A percentile compares a stretch with the other conserved stretches of the same genome.
These are phyloP conservation scores for Trachelipus rathkii DNA, from an alignment of 1,140 invertebrate genomes.

Conservation along the genomic window DNA sequence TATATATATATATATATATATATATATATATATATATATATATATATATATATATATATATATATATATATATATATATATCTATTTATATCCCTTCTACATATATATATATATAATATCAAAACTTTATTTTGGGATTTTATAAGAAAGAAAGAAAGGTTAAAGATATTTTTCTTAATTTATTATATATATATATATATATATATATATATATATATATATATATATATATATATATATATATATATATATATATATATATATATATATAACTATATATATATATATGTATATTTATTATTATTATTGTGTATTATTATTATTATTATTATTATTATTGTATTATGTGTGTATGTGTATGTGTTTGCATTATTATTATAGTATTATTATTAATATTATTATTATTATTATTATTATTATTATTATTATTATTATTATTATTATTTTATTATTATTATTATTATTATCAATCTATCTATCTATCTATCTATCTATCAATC, in stretches of 20 bases:
- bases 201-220: conserved; percentile 8
- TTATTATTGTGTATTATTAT: too few relatives aligned
- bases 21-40: conserved; percentile 2
- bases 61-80: background rate
- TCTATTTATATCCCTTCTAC: background rate
- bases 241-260: conserved; percentile 15
- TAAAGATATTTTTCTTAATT: background rate
- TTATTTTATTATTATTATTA: too few relatives aligned
- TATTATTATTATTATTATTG: too few relatives aligned
- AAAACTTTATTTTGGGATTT: background rate
- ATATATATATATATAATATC: background rate
- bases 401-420: too few relatives aligned
- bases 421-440: too few relatives aligned
- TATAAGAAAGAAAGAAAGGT: background rate
- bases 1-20: background rate
- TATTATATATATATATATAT: background rate
- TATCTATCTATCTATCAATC: too few relatives aligned
- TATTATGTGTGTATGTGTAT: too few relatives aligned
- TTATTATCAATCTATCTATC: too few relatives aligned
- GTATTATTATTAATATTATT: too few relatives aligned
- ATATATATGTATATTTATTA: background rate
- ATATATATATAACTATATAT: conserved; percentile 5
- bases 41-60: conserved; percentile 2
- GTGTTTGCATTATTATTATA: too few relatives aligned
- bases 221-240: conserved; percentile 15